These are phyloP conservation scores for Lasioglossum figueresi DNA, from an alignment of 2,888 invertebrate species.

Conservation along the genomic window DNA sequence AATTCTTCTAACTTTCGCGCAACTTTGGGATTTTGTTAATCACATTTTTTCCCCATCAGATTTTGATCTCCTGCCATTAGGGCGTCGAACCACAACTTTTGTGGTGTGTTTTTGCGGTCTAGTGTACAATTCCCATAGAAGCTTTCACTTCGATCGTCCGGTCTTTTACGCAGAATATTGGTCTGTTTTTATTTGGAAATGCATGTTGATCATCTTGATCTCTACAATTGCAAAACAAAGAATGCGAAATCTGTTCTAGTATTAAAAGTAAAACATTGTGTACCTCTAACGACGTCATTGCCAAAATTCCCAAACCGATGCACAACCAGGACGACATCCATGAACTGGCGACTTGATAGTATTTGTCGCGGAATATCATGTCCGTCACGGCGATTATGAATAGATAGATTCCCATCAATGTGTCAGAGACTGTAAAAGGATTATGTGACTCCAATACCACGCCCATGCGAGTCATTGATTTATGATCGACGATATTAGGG, in stretches of 20 bases:
- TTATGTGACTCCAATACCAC: conserved; percentile 52
- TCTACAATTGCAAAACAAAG: too few relatives aligned
- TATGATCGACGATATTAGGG: conserved; percentile 49
- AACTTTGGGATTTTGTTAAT: too few relatives aligned
- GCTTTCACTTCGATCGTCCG: too few relatives aligned
- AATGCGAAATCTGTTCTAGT: neutral
- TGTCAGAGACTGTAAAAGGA: conserved; percentile 86
- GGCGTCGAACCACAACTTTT: too few relatives aligned
- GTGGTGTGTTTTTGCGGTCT: too few relatives aligned
- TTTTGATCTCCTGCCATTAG: too few relatives aligned
- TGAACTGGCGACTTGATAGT: conserved; percentile 86
- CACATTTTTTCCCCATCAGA: too few relatives aligned
- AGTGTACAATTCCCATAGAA: too few relatives aligned
- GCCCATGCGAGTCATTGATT: conserved; percentile 50
- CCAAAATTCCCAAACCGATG: conserved; percentile 86
- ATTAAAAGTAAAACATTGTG: neutral
- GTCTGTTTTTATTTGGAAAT: too few relatives aligned
- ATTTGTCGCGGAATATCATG: conserved; percentile 85
- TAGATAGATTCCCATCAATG: conserved; percentile 89
- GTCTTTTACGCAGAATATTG: too few relatives aligned
- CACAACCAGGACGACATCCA: conserved; percentile 90
- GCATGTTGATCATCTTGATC: too few relatives aligned
- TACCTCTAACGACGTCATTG: conserved; percentile 89
- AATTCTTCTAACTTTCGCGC: too few relatives aligned
- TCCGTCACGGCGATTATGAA: conserved; percentile 87